phyloP scores from a whole-genome alignment of 2,797 vertebrate species.

The Nannoperca obscura region DNA sequence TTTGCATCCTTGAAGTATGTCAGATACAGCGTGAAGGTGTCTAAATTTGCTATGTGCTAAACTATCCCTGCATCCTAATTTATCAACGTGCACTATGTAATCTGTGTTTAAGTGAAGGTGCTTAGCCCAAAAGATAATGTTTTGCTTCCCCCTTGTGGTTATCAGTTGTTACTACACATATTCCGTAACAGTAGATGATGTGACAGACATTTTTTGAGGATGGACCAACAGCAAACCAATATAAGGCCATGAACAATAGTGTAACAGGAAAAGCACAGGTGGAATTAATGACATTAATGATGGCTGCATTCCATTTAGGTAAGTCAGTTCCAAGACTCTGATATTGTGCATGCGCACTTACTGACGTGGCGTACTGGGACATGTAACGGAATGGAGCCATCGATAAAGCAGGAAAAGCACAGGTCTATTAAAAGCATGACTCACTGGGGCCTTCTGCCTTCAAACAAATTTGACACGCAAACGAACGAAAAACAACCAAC shows the following conservation, averaged over 20 bases:
- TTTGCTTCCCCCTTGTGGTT: conserved; percentile 65
- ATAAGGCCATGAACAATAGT: neutral
- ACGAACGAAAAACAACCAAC: too few relatives aligned
- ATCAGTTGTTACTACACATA: neutral
- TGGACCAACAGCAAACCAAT: neutral
- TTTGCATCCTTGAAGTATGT: neutral
- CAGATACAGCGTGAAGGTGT: neutral
- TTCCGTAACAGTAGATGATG: neutral
- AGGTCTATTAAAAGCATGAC: too few relatives aligned
- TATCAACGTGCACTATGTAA: too few relatives aligned
- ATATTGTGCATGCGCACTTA: neutral
- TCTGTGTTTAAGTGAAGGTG: neutral
- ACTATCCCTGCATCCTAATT: neutral
- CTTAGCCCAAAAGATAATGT: neutral
- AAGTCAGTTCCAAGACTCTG: neutral
- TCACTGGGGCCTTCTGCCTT: too few relatives aligned
- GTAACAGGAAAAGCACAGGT: neutral
- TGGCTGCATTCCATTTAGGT: neutral
- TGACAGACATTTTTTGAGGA: neutral
- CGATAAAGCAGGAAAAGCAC: neutral
- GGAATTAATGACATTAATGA: neutral
- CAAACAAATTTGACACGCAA: too few relatives aligned
- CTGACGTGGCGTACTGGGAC: neutral
- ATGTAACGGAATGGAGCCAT: neutral
- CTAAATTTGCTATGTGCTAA: neutral